A percentile compares a stretch with the other conserved stretches of the same genome.
Conservation (phyloP, 2,797 vertebrate genomes). For the Macroramphosus scolopax region DNA sequence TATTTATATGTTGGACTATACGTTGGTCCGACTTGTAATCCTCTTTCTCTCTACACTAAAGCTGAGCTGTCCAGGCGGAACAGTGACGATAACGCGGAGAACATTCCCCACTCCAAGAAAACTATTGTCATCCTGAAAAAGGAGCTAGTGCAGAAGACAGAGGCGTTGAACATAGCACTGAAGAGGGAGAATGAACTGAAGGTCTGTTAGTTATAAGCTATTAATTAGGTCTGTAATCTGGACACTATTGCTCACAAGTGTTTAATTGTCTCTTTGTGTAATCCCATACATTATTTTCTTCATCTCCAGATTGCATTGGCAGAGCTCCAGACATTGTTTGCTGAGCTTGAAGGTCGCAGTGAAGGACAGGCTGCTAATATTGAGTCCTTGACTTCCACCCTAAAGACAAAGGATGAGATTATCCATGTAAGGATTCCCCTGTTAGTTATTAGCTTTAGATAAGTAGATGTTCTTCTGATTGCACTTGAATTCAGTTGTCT, state of each 20-base stretch:
- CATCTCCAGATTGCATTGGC: conserved; percentile 64
- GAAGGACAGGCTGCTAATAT: conserved; percentile 72
- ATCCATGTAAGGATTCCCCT: conserved; percentile 67
- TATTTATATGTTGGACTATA: conserved; percentile 11
- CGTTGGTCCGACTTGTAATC: conserved; percentile 14
- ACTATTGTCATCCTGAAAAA: conserved; percentile 71
- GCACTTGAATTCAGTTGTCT: background rate
- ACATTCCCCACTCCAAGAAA: conserved; percentile 62
- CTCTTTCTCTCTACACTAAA: conserved; percentile 36
- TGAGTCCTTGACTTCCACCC: conserved; percentile 72
- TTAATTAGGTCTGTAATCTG: background rate
- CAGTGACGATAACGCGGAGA: conserved; percentile 66
- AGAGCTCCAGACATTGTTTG: conserved; percentile 70
- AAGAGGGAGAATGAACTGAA: conserved; percentile 80
- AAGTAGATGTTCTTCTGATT: conserved; percentile 16
- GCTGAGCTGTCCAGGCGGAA: conserved; percentile 70
- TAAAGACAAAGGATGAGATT: conserved; percentile 80
- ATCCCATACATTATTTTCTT: background rate
- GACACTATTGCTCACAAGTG: too few relatives aligned
- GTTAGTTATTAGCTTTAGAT: conserved; percentile 15
- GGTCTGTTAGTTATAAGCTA: conserved; percentile 52
- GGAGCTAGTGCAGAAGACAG: conserved; percentile 76
- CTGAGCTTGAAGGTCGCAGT: conserved; percentile 69
- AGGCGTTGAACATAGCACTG: conserved; percentile 77
- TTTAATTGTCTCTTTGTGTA: background rate